Evolutionary conservation across 2,888 invertebrate genomes (phyloP).

Genomic region (Plebejus argus): DNA sequence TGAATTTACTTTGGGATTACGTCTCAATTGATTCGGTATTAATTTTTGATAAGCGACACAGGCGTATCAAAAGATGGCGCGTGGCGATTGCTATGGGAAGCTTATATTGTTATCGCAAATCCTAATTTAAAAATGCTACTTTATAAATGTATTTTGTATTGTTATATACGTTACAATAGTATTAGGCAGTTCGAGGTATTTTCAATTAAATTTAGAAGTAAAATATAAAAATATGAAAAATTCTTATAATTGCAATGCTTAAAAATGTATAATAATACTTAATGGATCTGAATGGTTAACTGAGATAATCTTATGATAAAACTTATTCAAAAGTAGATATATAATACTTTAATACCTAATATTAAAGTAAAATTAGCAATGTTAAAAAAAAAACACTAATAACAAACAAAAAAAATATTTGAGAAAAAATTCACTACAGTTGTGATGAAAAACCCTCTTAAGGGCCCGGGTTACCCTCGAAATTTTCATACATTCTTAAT

Average conservation of each 20-base stretch:
- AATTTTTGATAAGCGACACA: slow-evolving; percentile 49
- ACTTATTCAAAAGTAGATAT: no score
- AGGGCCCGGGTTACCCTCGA: no score
- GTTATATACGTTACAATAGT: slow-evolving; percentile 31
- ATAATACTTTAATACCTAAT: no score
- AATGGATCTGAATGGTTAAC: no score
- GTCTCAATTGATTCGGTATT: slow-evolving; percentile 44
- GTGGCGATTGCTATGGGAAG: slow-evolving; percentile 75
- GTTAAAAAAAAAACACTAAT: no score
- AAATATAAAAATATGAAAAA: no score
- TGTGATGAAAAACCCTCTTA: background rate
- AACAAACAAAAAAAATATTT: background rate
- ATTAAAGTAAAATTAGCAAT: no score
- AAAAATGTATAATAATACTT: no score
- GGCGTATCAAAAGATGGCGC: slow-evolving; percentile 65
- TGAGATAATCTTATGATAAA: no score
- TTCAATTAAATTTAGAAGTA: no score
- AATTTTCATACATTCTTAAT: no score
- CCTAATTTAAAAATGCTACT: slow-evolving; percentile 31
- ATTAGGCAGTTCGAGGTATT: background rate
- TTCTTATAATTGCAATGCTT: no score
- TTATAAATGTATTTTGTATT: slow-evolving; percentile 36
- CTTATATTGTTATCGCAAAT: slow-evolving; percentile 41
- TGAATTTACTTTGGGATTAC: slow-evolving; percentile 32
- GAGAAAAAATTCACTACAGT: background rate